Conservation (phyloP, 2,888 invertebrate genomes). For the Philhelius pedissequus region DNA sequence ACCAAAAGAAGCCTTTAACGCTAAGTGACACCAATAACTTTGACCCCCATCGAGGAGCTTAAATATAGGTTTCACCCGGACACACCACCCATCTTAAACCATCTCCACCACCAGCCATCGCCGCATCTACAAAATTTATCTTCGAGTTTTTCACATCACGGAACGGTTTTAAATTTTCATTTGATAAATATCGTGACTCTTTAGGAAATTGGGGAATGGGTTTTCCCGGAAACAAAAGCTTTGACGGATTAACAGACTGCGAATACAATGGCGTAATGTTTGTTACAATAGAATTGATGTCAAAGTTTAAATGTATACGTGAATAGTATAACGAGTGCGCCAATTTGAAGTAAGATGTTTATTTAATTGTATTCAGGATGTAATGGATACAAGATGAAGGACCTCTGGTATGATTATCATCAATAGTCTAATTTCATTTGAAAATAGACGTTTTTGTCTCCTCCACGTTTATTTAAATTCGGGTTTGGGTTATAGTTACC, state of each 20-base stretch:
- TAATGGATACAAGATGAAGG: no score
- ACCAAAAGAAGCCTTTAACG: slow-evolving; percentile 6
- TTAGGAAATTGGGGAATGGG: neutral
- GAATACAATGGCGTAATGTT: no score
- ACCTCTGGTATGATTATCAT: no score
- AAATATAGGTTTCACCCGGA: neutral
- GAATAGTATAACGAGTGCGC: no score
- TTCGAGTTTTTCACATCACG: neutral
- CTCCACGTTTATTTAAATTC: no score
- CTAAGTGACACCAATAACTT: slow-evolving; percentile 33
- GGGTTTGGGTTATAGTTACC: no score
- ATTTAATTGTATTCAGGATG: no score
- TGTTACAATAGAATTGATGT: no score
- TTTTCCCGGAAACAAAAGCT: neutral
- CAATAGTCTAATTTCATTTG: no score
- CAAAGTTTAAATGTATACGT: no score
- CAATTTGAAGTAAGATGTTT: no score
- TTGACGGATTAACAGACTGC: slow-evolving; percentile 3
- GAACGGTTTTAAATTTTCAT: slow-evolving; percentile 5
- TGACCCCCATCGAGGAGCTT: slow-evolving; percentile 15
- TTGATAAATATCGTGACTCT: neutral
- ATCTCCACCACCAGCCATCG: neutral
- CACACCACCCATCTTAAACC: neutral
- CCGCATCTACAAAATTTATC: neutral
- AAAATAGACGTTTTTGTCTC: no score